Percentiles rank a stretch among this genome's conserved stretches.
Evolutionary conservation across 2,113 vertebrate genomes (phyloP).

Genomic region (Sylvietta virens): DNA sequence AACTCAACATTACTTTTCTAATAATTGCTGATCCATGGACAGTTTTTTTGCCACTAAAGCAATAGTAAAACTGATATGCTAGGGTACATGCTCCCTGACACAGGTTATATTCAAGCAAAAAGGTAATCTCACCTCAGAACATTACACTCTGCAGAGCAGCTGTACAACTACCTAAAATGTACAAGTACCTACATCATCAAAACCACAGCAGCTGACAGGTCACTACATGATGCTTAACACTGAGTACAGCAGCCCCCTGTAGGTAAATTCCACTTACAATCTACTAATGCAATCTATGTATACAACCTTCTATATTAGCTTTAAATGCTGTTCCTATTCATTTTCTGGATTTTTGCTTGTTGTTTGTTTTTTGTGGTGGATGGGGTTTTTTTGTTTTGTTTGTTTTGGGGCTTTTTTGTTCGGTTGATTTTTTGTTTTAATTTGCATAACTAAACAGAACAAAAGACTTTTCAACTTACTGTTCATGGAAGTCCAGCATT

Average conservation of each 20-base stretch:
- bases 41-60: background rate
- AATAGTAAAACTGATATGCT: background rate
- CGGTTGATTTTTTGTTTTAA: background rate
- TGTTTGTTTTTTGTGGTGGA: fast-evolving
- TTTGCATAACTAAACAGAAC: background rate
- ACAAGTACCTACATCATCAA: background rate
- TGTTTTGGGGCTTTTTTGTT: background rate
- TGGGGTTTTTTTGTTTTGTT: background rate
- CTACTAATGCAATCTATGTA: background rate
- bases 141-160: background rate
- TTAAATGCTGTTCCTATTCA: background rate
- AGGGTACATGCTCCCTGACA: background rate
- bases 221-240: background rate
- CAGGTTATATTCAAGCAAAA: background rate
- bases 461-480: conserved; percentile 79
- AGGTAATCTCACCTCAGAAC: background rate
- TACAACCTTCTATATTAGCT: background rate
- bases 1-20: background rate
- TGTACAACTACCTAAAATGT: background rate
- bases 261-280: background rate
- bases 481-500: conserved; percentile 98
- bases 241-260: background rate
- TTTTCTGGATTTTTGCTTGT: background rate
- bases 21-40: background rate
- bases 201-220: background rate